Conservation (phyloP, 2,888 invertebrate genomes). For the Lordiphosa andalusiaca region DNA sequence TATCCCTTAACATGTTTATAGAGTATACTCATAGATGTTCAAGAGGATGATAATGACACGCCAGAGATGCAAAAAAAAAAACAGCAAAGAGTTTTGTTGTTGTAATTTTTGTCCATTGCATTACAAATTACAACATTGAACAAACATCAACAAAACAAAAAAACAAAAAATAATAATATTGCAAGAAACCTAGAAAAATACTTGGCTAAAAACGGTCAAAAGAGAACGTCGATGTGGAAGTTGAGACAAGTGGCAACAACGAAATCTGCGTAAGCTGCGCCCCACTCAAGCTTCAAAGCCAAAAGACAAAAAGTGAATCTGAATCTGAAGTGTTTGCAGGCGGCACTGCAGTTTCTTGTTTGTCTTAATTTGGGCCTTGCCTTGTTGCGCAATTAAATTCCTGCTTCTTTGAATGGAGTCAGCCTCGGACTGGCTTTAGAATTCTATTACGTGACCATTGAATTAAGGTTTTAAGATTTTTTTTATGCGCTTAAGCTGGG, state of each 20-base stretch:
- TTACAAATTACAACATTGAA: constrained; percentile 41
- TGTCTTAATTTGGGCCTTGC: constrained; percentile 8
- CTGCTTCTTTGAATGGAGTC: constrained; percentile 30
- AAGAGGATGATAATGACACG: constrained; percentile 4
- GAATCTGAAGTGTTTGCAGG: constrained; percentile 14
- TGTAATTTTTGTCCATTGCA: constrained; percentile 5
- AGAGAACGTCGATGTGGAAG: constrained; percentile 39
- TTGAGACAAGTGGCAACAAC: constrained; percentile 8
- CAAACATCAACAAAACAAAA: constrained; percentile 11
- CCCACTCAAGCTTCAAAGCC: neutral
- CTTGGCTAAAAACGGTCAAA: constrained; percentile 35
- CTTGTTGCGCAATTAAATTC: constrained; percentile 27
- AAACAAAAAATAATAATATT: too few relatives aligned
- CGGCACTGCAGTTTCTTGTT: constrained; percentile 1
- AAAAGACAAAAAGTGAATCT: constrained; percentile 21
- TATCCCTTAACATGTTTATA: too few relatives aligned
- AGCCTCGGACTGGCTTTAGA: constrained; percentile 48
- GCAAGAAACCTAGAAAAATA: constrained; percentile 18
- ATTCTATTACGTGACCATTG: constrained; percentile 58
- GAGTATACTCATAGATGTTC: too few relatives aligned
- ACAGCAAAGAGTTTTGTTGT: constrained; percentile 2
- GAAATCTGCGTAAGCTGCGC: constrained; percentile 22
- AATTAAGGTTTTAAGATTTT: constrained; percentile 42
- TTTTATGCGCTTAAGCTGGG: constrained; percentile 21
- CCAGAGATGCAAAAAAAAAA: constrained; percentile 6